Evolutionary conservation across 2,797 vertebrate species (phyloP), one percentile per base, ranked within the genome.

Genomic region (Gambelia wislizenii): DNA sequence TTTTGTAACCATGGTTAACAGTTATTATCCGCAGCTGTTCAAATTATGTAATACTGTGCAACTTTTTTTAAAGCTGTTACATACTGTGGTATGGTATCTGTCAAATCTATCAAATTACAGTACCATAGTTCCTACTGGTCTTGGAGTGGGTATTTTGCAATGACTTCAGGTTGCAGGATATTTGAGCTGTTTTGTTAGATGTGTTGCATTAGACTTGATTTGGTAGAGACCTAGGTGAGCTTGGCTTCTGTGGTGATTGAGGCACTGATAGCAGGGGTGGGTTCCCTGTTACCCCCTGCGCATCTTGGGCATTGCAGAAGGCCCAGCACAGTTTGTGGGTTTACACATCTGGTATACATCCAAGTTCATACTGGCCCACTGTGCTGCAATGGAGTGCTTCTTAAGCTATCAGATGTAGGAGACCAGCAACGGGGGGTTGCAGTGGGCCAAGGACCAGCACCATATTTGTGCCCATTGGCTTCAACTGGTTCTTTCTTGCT

Each of bases 21-120:
- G 12, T 42, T 80, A 39, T 18, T 78, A 69, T 49, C 42, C 80
- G 14, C 64, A 85, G 52, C 76, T 85, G 83, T 75, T 72, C 61
- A 80, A 36, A 61, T 85, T 89, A 77, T 74, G 54, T 85, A 81
- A 85, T 85, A 30, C 13, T 16, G 14, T 80, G 39, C 36, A 80
- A 61, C 42, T 33, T 64, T 56, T 42, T 74, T 25, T 30, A 85
- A 80, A 44, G 52, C 30, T 5, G 22, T 69, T 7, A 42, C 47
- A 54, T 30, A n/a, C 25, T 42, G 22, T 42, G 39, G 44, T 47
- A 33, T 69, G 30, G 22, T 84, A 7, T 67, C 64, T 67, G 64
- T 84, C 36, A 76, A 9, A 49, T 1, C 22, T 70, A 70, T 67
- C 87, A 69, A 89, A 54, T 84, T 33, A 84, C 36, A 78, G n/a